Base-by-base conservation (phyloP, 1,140 invertebrate genomes). In the Artemia franciscana region DNA sequence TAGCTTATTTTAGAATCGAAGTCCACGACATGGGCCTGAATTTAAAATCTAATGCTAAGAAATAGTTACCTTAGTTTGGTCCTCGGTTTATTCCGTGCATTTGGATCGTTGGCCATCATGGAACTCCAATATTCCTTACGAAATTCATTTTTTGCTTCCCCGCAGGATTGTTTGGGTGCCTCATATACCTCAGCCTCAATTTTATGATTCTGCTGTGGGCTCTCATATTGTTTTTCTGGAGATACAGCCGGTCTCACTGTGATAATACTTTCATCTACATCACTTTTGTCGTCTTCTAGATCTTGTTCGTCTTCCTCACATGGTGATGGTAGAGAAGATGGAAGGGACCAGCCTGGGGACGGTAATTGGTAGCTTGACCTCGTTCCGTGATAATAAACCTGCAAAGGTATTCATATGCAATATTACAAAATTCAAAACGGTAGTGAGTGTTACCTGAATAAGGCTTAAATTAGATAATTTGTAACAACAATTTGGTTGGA, bases 301-400 rank as follows among this genome's bases (percentile, higher is more conserved):
- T 59, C 58, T 4, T 59, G 12, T 23, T 59, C 58, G 18, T 24
- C 58, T 59, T 24, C 58, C 58, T 59, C 58, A 24, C 58, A 59
- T 9, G 58, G 58, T 23, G 58, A 59, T 2, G 24, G 24, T 1
- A 24, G 58, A 1, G 58, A 59, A 12, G 58, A 24, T 1, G 24
- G 58, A 24, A 59, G 24, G 24, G 58, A 51, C 39, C 39, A 51
- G 39, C 39, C 39, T 1, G 39, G 39, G 3, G 39, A 51, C 21
- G 39, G 39, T 51, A 51, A 15, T 51, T 51, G 39, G 21, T 51
- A 51, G 39, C 39, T 15, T 2, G 39, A 51, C 21, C 39, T 12
- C 12, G 39, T 15, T 51, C 39, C 39, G 39, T 51, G 39, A 51
- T 51, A 1, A 18, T 51, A 51, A 15, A 51, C 39, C 39, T 51